phyloP scores from a whole-genome alignment of 2,113 vertebrate species.

The Esox niger region DNA sequence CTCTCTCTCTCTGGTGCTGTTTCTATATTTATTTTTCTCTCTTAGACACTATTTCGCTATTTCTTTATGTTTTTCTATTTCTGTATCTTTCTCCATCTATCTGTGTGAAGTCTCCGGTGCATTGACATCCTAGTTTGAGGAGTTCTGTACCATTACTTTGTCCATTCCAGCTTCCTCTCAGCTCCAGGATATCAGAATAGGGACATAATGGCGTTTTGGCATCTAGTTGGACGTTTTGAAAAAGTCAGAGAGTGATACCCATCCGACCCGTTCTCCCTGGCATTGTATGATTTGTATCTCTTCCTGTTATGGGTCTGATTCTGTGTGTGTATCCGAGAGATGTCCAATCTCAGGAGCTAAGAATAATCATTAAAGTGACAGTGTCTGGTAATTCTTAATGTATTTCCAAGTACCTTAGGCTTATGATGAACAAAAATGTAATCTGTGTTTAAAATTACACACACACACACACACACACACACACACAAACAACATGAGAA shows the following conservation, averaged over 20 bases:
- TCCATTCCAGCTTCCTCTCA: neutral
- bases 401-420: neutral
- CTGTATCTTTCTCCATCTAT: constrained; percentile 4
- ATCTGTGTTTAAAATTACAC: too few species aligned
- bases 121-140: neutral
- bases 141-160: neutral
- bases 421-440: too few species aligned
- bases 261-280: constrained; percentile 58
- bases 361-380: neutral
- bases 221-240: constrained; percentile 60
- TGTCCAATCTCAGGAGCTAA: constrained; percentile 7
- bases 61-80: constrained; percentile 15
- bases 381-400: neutral
- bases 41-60: constrained; percentile 11
- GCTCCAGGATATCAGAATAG: constrained; percentile 8
- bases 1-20: neutral
- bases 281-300: constrained; percentile 47
- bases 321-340: constrained; percentile 33
- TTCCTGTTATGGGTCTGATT: constrained; percentile 60
- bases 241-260: constrained; percentile 47
- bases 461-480: too few species aligned
- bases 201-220: constrained; percentile 19
- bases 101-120: neutral
- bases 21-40: neutral
- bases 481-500: too few species aligned